Evolutionary conservation across 2,888 invertebrate genomes (phyloP).

Genomic region (Drosophila nigricruria): DNA sequence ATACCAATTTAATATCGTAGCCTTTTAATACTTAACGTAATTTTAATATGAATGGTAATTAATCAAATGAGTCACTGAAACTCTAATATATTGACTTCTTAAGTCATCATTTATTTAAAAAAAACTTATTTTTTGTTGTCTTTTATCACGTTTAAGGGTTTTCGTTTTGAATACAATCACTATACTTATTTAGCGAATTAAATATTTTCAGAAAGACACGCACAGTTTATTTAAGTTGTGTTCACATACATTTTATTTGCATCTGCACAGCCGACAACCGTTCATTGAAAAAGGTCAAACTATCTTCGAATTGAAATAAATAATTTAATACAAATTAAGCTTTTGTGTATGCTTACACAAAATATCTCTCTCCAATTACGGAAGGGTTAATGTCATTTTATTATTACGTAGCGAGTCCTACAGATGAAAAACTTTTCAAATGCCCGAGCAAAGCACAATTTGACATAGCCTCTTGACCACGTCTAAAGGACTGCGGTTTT

Average conservation of each 20-base stretch:
- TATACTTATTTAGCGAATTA: neutral
- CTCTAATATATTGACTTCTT: neutral
- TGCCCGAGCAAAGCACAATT: slow-evolving; percentile 63
- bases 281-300: too few relatives aligned
- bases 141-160: neutral
- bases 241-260: too few relatives aligned
- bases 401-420: slow-evolving; percentile 9
- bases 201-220: neutral
- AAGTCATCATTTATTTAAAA: neutral
- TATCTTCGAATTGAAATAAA: neutral
- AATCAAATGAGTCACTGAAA: neutral
- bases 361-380: neutral
- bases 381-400: slow-evolving; percentile 20
- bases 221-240: neutral
- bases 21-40: neutral
- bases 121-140: neutral
- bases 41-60: neutral
- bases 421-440: slow-evolving; percentile 16
- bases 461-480: slow-evolving; percentile 82
- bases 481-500: slow-evolving; percentile 76
- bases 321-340: neutral
- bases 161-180: neutral
- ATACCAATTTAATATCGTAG: too few relatives aligned
- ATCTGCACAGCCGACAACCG: too few relatives aligned
- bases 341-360: slow-evolving; percentile 8